Conservation (phyloP, 2,113 vertebrate genomes). For the Sapayoa aenigma region DNA sequence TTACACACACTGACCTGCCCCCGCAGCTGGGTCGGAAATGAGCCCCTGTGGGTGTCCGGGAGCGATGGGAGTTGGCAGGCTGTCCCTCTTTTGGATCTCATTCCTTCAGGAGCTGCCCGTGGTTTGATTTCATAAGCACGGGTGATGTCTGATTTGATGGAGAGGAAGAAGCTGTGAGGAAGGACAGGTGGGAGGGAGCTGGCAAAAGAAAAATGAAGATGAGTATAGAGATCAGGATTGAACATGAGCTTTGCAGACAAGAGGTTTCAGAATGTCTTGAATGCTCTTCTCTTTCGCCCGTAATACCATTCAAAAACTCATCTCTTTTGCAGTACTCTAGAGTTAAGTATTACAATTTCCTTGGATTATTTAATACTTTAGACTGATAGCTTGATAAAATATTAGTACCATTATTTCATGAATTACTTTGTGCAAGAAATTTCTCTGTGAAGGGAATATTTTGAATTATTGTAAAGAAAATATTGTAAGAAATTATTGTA, state of each 20-base stretch:
- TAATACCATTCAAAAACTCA: background rate
- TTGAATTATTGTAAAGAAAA: background rate
- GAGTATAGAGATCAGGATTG: background rate
- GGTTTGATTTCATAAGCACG: background rate
- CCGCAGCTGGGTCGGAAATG: background rate
- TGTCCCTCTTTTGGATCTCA: background rate
- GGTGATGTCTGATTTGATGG: background rate
- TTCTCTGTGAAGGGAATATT: background rate
- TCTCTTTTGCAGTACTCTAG: background rate
- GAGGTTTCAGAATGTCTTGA: background rate
- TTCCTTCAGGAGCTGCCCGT: background rate
- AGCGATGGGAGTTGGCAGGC: background rate
- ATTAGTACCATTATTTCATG: background rate
- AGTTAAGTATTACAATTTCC: background rate
- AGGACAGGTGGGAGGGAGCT: background rate
- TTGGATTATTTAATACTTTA: background rate
- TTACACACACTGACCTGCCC: background rate
- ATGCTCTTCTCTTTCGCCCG: background rate
- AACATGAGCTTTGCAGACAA: background rate
- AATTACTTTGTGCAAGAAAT: background rate
- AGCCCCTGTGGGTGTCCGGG: fast-evolving
- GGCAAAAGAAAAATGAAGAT: background rate
- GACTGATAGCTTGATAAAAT: background rate
- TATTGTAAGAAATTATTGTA: too few relatives aligned
- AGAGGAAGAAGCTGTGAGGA: background rate